phyloP scores from a whole-genome alignment of 2,888 invertebrate genomes.

The Drosophila helvetica region DNA sequence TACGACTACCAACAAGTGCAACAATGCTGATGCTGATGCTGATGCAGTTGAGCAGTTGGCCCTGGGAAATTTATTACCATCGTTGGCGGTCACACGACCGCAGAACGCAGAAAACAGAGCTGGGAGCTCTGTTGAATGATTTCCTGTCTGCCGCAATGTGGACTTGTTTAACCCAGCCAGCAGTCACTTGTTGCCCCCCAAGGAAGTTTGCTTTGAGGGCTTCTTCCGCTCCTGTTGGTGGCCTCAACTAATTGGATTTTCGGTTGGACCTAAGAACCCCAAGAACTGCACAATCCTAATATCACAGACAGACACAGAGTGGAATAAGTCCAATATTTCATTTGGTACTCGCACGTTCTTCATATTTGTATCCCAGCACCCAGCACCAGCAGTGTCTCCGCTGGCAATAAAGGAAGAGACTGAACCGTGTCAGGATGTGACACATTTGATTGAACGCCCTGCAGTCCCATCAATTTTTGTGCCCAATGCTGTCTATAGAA shows the following conservation, averaged over 20 bases:
- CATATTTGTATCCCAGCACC: conserved; percentile 21
- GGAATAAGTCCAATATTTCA: not conserved
- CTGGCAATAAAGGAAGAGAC: conserved; percentile 51
- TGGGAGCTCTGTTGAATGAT: conserved; percentile 63
- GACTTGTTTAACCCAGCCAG: conserved; percentile 54
- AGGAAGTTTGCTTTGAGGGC: conserved; percentile 36
- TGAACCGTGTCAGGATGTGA: conserved; percentile 63
- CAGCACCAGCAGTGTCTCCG: not conserved
- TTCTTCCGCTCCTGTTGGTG: conserved; percentile 36
- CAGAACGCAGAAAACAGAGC: conserved; percentile 21
- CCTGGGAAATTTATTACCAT: conserved; percentile 66
- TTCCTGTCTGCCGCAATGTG: conserved; percentile 55
- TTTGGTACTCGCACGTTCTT: conserved; percentile 44
- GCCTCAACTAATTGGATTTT: conserved; percentile 57
- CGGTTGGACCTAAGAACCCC: conserved; percentile 14
- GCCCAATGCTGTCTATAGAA: conserved; percentile 24
- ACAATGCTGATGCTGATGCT: conserved; percentile 45
- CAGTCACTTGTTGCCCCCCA: conserved; percentile 51
- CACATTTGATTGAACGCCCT: conserved; percentile 74
- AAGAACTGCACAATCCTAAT: conserved; percentile 10
- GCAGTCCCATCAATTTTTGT: conserved; percentile 46
- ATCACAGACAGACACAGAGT: not conserved
- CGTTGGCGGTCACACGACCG: conserved; percentile 37
- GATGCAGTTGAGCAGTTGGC: conserved; percentile 36
- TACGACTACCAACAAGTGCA: conserved; percentile 44